Evolutionary conservation across 2,888 invertebrate species (phyloP).

Genomic region (Xylophagus ater): DNA sequence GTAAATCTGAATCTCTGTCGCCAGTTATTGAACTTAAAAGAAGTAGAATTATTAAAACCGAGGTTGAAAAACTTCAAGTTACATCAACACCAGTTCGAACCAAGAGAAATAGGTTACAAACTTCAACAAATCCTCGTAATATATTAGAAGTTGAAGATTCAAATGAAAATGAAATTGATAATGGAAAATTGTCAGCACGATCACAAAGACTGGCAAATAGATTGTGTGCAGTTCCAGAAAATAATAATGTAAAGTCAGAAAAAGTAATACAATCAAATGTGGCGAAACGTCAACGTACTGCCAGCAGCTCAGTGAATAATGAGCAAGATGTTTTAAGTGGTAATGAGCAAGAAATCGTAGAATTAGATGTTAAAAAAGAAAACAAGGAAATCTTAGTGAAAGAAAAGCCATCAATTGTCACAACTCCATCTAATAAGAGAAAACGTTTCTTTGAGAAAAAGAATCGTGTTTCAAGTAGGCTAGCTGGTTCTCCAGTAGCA

Average conservation of each 20-base stretch:
- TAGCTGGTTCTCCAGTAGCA: constrained; percentile 12
- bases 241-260: background rate
- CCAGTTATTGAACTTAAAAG: constrained; percentile 8
- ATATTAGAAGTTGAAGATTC: constrained; percentile 1
- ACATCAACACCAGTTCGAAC: constrained; percentile 8
- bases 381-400: background rate
- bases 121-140: constrained; percentile 1
- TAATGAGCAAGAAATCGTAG: background rate
- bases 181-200: constrained; percentile 7
- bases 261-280: constrained; percentile 6
- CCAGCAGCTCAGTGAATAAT: background rate
- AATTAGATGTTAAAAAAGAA: background rate
- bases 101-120: constrained; percentile 5
- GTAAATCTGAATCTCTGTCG: constrained; percentile 1
- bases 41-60: constrained; percentile 8
- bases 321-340: background rate
- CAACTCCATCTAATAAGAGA: constrained; percentile 12
- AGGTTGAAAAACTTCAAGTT: constrained; percentile 11
- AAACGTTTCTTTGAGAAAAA: constrained; percentile 15
- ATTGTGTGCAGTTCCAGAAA: constrained; percentile 12
- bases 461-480: constrained; percentile 14
- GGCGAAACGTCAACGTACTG: constrained; percentile 9
- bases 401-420: constrained; percentile 4
- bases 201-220: constrained; percentile 15
- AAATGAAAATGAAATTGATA: background rate